Base-by-base conservation (phyloP, 2,888 invertebrate species). In the Tuta absoluta region DNA sequence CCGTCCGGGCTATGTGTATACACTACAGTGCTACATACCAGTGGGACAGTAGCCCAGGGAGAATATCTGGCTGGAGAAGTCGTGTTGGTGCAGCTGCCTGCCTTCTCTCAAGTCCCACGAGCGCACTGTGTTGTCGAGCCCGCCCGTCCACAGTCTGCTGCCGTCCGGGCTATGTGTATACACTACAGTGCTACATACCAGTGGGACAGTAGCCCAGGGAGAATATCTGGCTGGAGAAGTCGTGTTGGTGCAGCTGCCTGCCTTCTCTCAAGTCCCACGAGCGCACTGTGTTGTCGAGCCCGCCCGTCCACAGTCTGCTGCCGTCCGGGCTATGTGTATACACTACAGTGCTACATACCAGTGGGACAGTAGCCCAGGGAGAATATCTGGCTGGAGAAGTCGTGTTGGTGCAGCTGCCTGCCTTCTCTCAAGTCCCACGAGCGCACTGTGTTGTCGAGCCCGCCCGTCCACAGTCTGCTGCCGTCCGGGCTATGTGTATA, bases 51-150 rank as follows among this genome's bases (percentile, higher is more conserved):
- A 99, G 17, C 96, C 96, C 45, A 95, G 87, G 63, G 96, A 96
- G 91, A 96, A 96, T 75, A 96, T 96, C 91, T 96, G 96, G 78
- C 97, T 98, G 76, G 95, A 95, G 92, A 99, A 98, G 89, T 98
- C 98, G 88, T 98, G 98, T 84, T 98, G 98, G 85, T 98, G 97
- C 71, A 98, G 89, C 86, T 98, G 98, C 57, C 98, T 93, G 48
- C 98, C 98, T 87, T 98, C 98, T 72, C 98, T 92, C 65, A 98
- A 92, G 90, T 99, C 99, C 99, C 99, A 99, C 48, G 97, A 97
- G 67, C 99, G 93, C 63, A 99, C 98, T 0, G 98, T 98, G 87
- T 98, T 98, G 90, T 99, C 99, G n/a, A n/a, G n/a, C n/a, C n/a
- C n/a, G n/a, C n/a, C n/a, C n/a, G n/a, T n/a, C n/a, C n/a, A n/a